Evolutionary conservation across 2,888 invertebrate species (phyloP).

Genomic region (Microdon myrmicae): DNA sequence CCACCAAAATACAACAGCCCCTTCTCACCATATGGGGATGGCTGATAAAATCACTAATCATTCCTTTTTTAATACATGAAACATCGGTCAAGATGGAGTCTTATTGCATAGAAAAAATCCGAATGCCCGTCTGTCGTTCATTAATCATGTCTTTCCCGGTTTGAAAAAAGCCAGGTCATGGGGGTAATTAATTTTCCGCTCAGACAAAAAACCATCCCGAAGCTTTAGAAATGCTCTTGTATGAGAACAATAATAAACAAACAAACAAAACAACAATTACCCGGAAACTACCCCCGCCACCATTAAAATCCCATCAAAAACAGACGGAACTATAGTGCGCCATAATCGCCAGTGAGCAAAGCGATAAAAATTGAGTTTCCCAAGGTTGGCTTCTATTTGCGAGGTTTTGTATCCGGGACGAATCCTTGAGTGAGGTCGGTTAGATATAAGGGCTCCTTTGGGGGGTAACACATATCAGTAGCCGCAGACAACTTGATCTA

Average conservation of each 20-base stretch:
- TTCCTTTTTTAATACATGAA: slow-evolving; percentile 18
- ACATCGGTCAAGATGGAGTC: neutral
- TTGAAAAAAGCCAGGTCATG: slow-evolving; percentile 42
- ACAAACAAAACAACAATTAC: slow-evolving; percentile 1
- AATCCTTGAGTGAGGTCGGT: slow-evolving; percentile 1
- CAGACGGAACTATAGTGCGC: slow-evolving; percentile 23
- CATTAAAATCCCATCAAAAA: no score
- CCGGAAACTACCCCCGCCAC: slow-evolving; percentile 15
- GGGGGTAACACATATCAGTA: slow-evolving; percentile 35
- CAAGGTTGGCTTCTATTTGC: slow-evolving; percentile 6
- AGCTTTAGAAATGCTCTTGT: slow-evolving; percentile 16
- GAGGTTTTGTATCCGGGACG: neutral
- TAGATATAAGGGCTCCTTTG: slow-evolving; percentile 27
- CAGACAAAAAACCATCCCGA: slow-evolving; percentile 10
- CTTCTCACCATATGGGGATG: no score
- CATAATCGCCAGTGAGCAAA: slow-evolving; percentile 14
- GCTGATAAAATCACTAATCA: slow-evolving; percentile 38
- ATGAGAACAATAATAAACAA: slow-evolving; percentile 13
- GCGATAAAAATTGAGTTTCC: slow-evolving; percentile 6
- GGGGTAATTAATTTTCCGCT: slow-evolving; percentile 46
- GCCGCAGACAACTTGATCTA: slow-evolving; percentile 49
- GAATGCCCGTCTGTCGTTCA: slow-evolving; percentile 29
- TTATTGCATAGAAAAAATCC: slow-evolving; percentile 24
- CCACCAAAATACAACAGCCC: no score
- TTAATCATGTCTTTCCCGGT: slow-evolving; percentile 37